Evolutionary conservation across 2,888 invertebrate species (phyloP), one percentile per base, ranked within the genome.

Genomic region (Xestoiulus laeticollis): DNA sequence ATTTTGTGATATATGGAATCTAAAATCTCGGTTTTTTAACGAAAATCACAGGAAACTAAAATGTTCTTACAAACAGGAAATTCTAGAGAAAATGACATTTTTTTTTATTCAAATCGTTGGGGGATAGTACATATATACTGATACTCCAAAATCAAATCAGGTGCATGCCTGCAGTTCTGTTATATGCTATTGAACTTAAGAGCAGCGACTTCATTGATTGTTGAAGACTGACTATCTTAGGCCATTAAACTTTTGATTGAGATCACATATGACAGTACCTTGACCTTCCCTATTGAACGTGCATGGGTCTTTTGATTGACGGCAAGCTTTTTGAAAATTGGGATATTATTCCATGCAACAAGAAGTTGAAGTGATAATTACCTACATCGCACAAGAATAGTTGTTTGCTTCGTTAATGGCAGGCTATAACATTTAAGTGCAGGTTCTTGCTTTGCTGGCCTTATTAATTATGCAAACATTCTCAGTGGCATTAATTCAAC

Each of bases 401-500:
- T 26, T 68, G 68, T 68, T 68, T 68, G 26, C 68, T 68, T 68
- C 26, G 26, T 68, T 26, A 68, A 68, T 68, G 53, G 53, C 53
- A 53, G 19, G 53, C n/a, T 53, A 6, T 53, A 53, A 53, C 53
- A 53, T 53, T n/a, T 53, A 68, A 68, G 26, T 68, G 68, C 68
- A 68, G 22, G 68, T 68, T 68, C 26, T 68, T 68, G 68, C 26
- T 68, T 68, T 4, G 68, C 68, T 68, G 68, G 68, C 68, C 68
- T 68, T 68, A 68, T 68, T 68, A 68, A 68, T 68, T 68, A 68
- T 68, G 68, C 68, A 68, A 38, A 84, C 33, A 84, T 84, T 84
- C n/a, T 84, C 84, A 84, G 33, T 84, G 43, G 32, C 84, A 26
- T 84, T 84, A 84, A 84, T 84, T 84, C 84, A 84, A 43, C 22